A percentile compares a stretch with the other conserved stretches of the same genome.
Evolutionary conservation across 1,140 invertebrate species (phyloP).

Genomic region (Paraescarpia echinospica): DNA sequence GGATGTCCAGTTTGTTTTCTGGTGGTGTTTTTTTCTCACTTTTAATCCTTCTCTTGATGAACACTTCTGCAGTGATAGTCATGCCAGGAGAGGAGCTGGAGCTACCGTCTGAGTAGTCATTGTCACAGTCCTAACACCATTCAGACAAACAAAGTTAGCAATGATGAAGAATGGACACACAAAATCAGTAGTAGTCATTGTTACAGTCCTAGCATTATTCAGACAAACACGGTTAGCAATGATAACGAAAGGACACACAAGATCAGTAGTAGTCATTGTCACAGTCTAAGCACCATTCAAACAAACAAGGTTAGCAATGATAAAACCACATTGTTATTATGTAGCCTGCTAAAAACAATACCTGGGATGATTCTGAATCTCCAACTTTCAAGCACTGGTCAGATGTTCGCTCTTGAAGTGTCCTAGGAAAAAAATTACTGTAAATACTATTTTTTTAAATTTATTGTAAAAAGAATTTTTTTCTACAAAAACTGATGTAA

Average conservation of each 20-base stretch:
- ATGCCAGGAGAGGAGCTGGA: neutral
- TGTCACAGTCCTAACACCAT: neutral
- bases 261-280: neutral
- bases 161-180: neutral
- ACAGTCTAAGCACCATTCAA: neutral
- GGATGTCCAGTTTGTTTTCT: neutral
- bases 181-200: neutral
- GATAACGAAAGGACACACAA: neutral
- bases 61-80: neutral
- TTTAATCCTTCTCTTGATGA: constrained; percentile 1
- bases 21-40: neutral
- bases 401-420: neutral
- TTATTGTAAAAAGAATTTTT: neutral
- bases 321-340: neutral
- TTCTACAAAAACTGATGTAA: neutral
- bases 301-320: neutral
- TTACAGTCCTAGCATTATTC: neutral
- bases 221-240: neutral
- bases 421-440: neutral
- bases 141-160: neutral
- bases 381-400: neutral
- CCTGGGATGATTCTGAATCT: neutral
- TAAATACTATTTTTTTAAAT: neutral
- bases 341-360: neutral
- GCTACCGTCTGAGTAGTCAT: neutral